A percentile compares a stretch with the other conserved stretches of the same genome.
These are phyloP conservation scores for Podabrus alpinus DNA, from an alignment of 2,888 invertebrate species.

Conservation along the genomic window DNA sequence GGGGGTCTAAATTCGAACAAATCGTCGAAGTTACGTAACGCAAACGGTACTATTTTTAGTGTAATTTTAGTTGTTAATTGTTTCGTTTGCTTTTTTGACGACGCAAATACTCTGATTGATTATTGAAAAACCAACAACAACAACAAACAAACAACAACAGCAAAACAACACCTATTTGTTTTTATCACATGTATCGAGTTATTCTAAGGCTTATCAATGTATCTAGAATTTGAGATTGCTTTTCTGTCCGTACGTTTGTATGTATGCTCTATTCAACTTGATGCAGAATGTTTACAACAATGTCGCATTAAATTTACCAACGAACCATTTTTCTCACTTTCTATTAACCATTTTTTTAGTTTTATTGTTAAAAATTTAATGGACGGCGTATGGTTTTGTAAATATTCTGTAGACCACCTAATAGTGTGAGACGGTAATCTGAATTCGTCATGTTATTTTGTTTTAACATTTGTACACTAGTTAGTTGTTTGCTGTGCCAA, in stretches of 20 bases:
- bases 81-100: constrained; percentile 28
- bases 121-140: constrained; percentile 26
- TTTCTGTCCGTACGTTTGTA: constrained; percentile 41
- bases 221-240: constrained; percentile 42
- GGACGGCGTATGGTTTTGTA: background rate
- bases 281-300: constrained; percentile 28
- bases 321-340: background rate
- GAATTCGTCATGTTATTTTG: constrained; percentile 32
- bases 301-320: background rate
- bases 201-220: constrained; percentile 41
- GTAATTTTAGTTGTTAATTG: constrained; percentile 21
- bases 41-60: constrained; percentile 24
- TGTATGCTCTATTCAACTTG: constrained; percentile 39
- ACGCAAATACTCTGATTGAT: constrained; percentile 10
- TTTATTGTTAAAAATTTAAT: background rate
- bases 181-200: constrained; percentile 37
- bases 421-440: constrained; percentile 37
- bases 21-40: constrained; percentile 26
- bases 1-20: constrained; percentile 17
- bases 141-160: constrained; percentile 15
- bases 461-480: constrained; percentile 26
- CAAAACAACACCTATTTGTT: constrained; percentile 24
- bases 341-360: background rate
- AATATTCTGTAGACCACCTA: constrained; percentile 4
- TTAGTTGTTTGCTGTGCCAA: constrained; percentile 33